Conservation (phyloP, 2,888 invertebrate genomes). For the Nomada ruficornis region DNA sequence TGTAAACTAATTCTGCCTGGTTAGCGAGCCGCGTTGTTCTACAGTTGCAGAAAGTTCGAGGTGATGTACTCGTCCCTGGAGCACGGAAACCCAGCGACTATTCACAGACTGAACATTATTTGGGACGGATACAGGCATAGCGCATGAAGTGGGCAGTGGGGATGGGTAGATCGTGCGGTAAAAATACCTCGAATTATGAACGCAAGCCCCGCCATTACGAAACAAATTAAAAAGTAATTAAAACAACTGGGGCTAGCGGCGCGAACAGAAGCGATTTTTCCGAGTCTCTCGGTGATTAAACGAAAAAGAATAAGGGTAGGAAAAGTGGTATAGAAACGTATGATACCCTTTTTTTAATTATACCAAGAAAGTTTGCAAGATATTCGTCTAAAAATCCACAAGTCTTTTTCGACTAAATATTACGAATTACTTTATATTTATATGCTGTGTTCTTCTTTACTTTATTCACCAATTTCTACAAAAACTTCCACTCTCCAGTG, state of each 20-base stretch:
- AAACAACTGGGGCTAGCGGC: conserved; percentile 71
- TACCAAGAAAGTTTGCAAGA: no score
- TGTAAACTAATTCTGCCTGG: conserved; percentile 79
- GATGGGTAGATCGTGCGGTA: conserved; percentile 63
- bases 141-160: conserved; percentile 48
- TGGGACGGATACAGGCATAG: conserved; percentile 60
- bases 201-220: conserved; percentile 76
- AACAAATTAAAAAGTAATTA: conserved; percentile 83
- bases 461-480: neutral
- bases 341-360: no score
- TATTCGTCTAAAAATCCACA: no score
- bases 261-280: conserved; percentile 51
- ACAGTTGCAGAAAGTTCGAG: conserved; percentile 73
- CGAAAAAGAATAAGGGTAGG: neutral
- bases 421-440: no score
- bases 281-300: conserved; percentile 32
- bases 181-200: conserved; percentile 77
- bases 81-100: conserved; percentile 66
- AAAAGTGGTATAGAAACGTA: neutral
- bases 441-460: no score
- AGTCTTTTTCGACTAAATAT: no score
- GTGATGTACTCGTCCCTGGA: conserved; percentile 79
- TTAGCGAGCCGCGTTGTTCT: conserved; percentile 57
- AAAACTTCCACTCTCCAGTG: neutral
- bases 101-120: conserved; percentile 69